Base-by-base conservation (phyloP, 2,797 vertebrate genomes). In the Harpagifer antarcticus region DNA sequence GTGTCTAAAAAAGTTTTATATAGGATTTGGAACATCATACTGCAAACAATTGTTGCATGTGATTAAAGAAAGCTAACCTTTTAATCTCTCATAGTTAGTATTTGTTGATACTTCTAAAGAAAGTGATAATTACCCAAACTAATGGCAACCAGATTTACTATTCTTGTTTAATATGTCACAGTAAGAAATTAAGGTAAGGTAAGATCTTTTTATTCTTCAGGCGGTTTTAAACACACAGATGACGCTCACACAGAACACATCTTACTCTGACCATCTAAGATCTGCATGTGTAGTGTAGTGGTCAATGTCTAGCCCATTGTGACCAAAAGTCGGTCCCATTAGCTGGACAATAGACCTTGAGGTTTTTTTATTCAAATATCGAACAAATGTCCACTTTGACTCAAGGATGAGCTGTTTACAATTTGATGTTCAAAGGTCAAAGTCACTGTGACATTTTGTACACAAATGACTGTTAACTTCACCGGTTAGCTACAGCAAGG, bases 21-120 rank as follows among this genome's bases (percentile, higher is more conserved):
- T 43, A 66, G 16, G 56, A 49, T 59, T 57, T 63, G 55, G 19
- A 68, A 68, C 19, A 57, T 75, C 45, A 12, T 55, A 27, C 54
- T 59, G 60, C 48, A 64, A 19, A 27, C 14, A 59, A 66, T 44
- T 45, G 19, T 44, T 45, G 27, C 56, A 40, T 40, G 33, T 42
- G 11, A 52, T 42, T 43, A 43, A 43, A 57, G 9, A 42, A 43
- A 44, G 37, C 37, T 31, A 48, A 19, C 11, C 19, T 37, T 49
- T 47, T 14, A 37, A 43, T 44, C 16, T 0, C 37, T 19, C 14
- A 37, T 13, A n/a, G 23, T 43, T 37, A 37, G 8, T 37, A 9
- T 37, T 37, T 37, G 33, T 37, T 37, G 33, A 9, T 37, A 37
- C 8, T 19, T 5, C 9, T 20, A 48, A 68, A 47, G 31, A 49